These are phyloP conservation scores for Huso huso DNA, from an alignment of 2,797 vertebrate genomes.

Conservation along the genomic window DNA sequence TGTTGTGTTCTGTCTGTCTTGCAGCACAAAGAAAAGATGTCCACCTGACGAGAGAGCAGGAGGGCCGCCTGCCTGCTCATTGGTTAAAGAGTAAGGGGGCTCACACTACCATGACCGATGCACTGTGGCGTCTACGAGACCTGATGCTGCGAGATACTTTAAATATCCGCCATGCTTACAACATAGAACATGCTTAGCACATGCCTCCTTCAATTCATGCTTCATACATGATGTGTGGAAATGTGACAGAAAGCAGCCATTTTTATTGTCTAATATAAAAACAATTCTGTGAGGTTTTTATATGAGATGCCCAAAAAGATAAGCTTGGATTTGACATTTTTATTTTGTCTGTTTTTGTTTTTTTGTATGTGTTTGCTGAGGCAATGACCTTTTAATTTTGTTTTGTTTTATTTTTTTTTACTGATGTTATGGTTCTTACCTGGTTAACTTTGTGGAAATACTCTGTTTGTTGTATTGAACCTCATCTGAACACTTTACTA, in stretches of 20 bases:
- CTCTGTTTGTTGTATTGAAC: neutral
- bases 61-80: conserved; percentile 90
- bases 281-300: neutral
- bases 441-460: neutral
- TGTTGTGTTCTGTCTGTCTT: conserved; percentile 15
- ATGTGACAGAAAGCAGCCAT: neutral
- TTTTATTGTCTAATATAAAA: conserved; percentile 4
- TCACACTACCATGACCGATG: conserved; percentile 95
- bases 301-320: neutral
- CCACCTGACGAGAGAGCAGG: conserved; percentile 92
- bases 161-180: conserved; percentile 86
- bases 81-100: conserved; percentile 98
- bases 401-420: neutral
- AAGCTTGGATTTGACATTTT: neutral
- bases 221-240: neutral
- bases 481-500: neutral
- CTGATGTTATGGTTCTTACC: neutral
- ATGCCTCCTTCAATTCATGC: conserved; percentile 28
- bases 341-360: neutral
- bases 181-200: conserved; percentile 68
- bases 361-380: neutral
- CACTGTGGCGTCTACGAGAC: conserved; percentile 92
- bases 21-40: conserved; percentile 85
- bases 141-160: conserved; percentile 94
- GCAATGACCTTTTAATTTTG: neutral